These are phyloP conservation scores for Scaptomyza reducta DNA, from an alignment of 2,888 invertebrate genomes.

Conservation along the genomic window DNA sequence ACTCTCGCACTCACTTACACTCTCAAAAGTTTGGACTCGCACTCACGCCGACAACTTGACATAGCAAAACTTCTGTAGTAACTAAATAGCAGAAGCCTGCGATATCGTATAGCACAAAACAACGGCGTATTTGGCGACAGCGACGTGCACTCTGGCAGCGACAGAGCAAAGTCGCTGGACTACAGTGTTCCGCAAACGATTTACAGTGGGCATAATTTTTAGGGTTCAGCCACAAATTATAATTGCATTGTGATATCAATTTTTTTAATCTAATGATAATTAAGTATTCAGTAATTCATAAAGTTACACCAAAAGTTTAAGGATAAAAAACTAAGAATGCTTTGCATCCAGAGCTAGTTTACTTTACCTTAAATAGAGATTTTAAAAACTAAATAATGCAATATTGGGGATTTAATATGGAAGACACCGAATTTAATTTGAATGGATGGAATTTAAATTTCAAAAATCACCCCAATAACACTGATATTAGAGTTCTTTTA, in stretches of 20 bases:
- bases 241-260: not conserved
- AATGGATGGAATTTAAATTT: too few species aligned
- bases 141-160: conserved; percentile 47
- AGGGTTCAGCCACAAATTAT: not conserved
- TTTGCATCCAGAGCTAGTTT: too few species aligned
- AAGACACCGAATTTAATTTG: too few species aligned
- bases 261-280: not conserved
- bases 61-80: conserved; percentile 81
- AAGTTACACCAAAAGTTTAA: too few species aligned
- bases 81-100: conserved; percentile 77
- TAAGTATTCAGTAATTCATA: not conserved
- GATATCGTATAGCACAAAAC: conserved; percentile 77
- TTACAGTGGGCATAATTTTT: not conserved
- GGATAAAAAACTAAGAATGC: too few species aligned
- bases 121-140: conserved; percentile 68
- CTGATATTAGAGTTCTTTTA: too few species aligned
- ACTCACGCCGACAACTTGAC: conserved; percentile 70
- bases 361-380: too few species aligned
- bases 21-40: conserved; percentile 20
- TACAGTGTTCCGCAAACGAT: conserved; percentile 31
- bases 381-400: too few species aligned
- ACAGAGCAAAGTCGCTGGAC: conserved; percentile 32
- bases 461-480: too few species aligned
- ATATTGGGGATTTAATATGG: too few species aligned
- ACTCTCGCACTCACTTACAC: conserved; percentile 21